Percentiles rank a stretch among this genome's conserved stretches.
These are phyloP conservation scores for Oithona nana DNA, from an alignment of 2,888 invertebrate genomes.

Conservation along the genomic window DNA sequence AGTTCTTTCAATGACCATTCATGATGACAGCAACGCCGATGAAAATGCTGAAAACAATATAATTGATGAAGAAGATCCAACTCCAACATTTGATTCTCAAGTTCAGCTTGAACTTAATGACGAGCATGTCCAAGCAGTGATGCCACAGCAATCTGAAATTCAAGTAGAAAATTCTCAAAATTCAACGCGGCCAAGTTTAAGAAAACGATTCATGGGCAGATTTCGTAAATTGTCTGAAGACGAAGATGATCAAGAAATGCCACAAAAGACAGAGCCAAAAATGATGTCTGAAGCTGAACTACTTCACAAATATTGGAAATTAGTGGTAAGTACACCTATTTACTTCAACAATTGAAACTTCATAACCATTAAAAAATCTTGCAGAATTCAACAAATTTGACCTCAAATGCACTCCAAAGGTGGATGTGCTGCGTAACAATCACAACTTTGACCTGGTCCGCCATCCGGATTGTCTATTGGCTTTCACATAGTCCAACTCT, in stretches of 20 bases:
- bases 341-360: not conserved
- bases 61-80: not conserved
- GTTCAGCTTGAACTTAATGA: not conserved
- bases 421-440: conserved; percentile 15
- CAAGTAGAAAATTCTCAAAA: too few relatives aligned
- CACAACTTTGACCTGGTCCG: conserved; percentile 7
- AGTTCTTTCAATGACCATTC: not conserved
- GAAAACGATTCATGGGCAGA: not conserved
- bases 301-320: conserved; percentile 29
- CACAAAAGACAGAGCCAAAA: not conserved
- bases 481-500: conserved; percentile 25
- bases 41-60: not conserved
- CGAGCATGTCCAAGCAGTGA: too few relatives aligned
- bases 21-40: not conserved
- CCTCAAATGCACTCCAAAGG: conserved; percentile 7
- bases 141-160: too few relatives aligned
- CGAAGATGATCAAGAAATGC: not conserved
- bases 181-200: too few relatives aligned
- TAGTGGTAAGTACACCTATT: conserved; percentile 25
- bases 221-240: not conserved
- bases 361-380: not conserved
- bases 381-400: conserved; percentile 1
- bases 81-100: not conserved
- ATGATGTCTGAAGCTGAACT: conserved; percentile 26
- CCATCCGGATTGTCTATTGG: conserved; percentile 26